Percentiles rank a stretch among this genome's conserved stretches.
Evolutionary conservation across 1,140 invertebrate genomes (phyloP).

Genomic region (Drosophila hydei): DNA sequence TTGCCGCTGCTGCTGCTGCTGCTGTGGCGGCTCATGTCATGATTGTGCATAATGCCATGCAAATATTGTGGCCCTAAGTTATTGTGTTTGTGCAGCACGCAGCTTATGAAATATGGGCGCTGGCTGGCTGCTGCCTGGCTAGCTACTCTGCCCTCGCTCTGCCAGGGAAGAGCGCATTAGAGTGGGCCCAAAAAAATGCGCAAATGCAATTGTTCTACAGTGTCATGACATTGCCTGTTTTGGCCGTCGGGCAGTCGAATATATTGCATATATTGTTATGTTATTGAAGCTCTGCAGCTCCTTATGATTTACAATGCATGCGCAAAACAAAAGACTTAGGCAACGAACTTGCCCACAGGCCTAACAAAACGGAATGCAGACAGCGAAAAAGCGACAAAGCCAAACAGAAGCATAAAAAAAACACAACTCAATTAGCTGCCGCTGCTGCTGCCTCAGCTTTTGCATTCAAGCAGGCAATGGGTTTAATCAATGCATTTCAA

Average conservation of each 20-base stretch:
- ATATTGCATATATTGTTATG: slow-evolving; percentile 61
- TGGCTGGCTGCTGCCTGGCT: slow-evolving; percentile 6
- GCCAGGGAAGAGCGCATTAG: slow-evolving; percentile 3
- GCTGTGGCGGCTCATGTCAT: slow-evolving; percentile 67
- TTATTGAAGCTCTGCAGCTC: slow-evolving; percentile 22
- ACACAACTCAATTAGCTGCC: slow-evolving; percentile 74
- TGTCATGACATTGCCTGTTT: slow-evolving; percentile 77
- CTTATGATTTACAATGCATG: slow-evolving; percentile 71
- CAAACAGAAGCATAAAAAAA: slow-evolving; percentile 7
- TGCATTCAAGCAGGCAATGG: slow-evolving; percentile 6
- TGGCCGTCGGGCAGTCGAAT: slow-evolving; percentile 44
- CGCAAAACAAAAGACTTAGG: slow-evolving; percentile 76
- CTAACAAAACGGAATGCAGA: slow-evolving; percentile 5
- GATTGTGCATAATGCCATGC: slow-evolving; percentile 82
- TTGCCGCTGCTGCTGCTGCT: slow-evolving; percentile 18
- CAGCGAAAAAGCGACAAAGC: background rate
- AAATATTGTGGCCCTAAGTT: slow-evolving; percentile 77
- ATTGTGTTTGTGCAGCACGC: slow-evolving; percentile 76
- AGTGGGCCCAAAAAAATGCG: slow-evolving; percentile 4
- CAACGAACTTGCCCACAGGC: slow-evolving; percentile 63
- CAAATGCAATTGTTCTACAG: slow-evolving; percentile 69
- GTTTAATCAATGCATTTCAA: slow-evolving; percentile 65
- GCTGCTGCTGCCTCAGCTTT: slow-evolving; percentile 36
- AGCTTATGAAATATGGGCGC: slow-evolving; percentile 78
- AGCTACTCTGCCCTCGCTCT: background rate